Conservation (phyloP, 2,888 invertebrate species). For the Rhamnusium bicolor region DNA sequence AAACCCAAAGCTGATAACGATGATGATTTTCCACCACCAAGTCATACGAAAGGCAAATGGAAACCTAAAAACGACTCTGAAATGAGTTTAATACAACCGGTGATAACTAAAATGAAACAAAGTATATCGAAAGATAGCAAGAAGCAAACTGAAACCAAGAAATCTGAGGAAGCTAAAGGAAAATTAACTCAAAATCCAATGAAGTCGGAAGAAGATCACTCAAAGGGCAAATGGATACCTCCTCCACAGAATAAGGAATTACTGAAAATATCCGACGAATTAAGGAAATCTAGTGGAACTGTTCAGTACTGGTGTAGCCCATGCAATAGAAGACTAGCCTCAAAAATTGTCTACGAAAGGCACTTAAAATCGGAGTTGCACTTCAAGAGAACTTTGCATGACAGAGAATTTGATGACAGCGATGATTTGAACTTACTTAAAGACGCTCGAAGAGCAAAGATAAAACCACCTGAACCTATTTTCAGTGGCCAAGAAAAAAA, state of each 20-base stretch:
- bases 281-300: slow-evolving; percentile 68
- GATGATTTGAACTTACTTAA: slow-evolving; percentile 51
- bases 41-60: slow-evolving; percentile 88
- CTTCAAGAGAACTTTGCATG: slow-evolving; percentile 77
- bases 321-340: slow-evolving; percentile 84
- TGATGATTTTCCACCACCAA: slow-evolving; percentile 71
- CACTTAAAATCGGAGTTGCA: slow-evolving; percentile 85
- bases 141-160: slow-evolving; percentile 16
- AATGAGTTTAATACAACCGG: background rate
- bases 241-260: slow-evolving; percentile 33
- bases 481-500: slow-evolving; percentile 45
- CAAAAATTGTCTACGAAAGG: slow-evolving; percentile 82
- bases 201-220: slow-evolving; percentile 69
- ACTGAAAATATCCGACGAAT: slow-evolving; percentile 56
- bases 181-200: slow-evolving; percentile 72
- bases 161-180: background rate
- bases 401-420: slow-evolving; percentile 78
- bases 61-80: slow-evolving; percentile 70
- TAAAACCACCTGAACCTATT: slow-evolving; percentile 50
- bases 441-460: slow-evolving; percentile 52
- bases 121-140: background rate
- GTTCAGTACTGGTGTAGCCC: slow-evolving; percentile 86
- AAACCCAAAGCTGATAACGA: slow-evolving; percentile 32
- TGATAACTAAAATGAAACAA: background rate
- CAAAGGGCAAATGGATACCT: slow-evolving; percentile 87